Base-by-base conservation (phyloP, 2,888 invertebrate species). In the Pandemis heparana region DNA sequence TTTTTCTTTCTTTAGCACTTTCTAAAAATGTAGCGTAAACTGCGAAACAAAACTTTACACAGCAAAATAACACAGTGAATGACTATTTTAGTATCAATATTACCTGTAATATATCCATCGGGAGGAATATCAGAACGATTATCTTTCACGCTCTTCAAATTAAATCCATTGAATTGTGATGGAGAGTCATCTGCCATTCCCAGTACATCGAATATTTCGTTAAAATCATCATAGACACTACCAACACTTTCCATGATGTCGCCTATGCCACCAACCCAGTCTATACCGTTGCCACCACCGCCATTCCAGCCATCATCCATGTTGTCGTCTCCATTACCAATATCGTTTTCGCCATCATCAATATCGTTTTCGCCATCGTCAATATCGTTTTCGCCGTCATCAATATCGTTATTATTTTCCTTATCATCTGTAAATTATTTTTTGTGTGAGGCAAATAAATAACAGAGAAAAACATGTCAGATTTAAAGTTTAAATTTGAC, bases 21-120 rank as follows among this genome's bases (percentile, higher is more conserved):
- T 32, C 23, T 32, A 32, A 32, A 32, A 32, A 2, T 32, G 2
- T 32, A 1, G 23, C 23, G 23, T 32, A 4, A 32, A 32, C 23
- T 4, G 23, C 23, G 23, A 32, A 32, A 32, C 23, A 32, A 32
- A 32, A 4, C 1, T 32, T 4, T 32, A 32, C 4, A 46, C 10
- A 10, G 5, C 46, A 12, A 10, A 46, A 14, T 10, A 46, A 12
- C 12, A 14, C 12, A 8, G 39, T n/a, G 61, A 10, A 16, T 32
- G 10, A 32, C 16, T 41, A 41, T 8, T 41, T 41, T 16, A 46
- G 7, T 7, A 32, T 48, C 32, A 38, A 53, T 10, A n/a, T 53
- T 68, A 73, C 73, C 73, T 63, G 59, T 73, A 1, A 73, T 73
- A 41, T 48, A 69, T 59, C 68, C 68, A n/a, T 64, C 73, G 0